Evolutionary conservation across 2,113 vertebrate species (phyloP).

Genomic region (Diglossa brunneiventris): DNA sequence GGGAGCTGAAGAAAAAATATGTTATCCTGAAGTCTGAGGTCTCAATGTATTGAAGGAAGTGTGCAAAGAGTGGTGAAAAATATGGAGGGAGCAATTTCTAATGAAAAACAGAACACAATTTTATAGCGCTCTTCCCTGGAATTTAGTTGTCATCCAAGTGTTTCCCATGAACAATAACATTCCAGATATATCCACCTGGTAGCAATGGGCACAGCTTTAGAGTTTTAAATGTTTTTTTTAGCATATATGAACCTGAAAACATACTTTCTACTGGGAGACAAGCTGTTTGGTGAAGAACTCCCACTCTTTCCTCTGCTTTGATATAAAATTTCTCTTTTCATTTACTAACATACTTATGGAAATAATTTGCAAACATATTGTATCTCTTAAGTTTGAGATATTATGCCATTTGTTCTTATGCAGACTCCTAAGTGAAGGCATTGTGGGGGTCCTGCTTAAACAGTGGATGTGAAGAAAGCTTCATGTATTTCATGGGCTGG

Average conservation of each 20-base stretch:
- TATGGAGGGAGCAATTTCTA: neutral
- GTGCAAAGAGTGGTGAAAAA: neutral
- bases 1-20: neutral
- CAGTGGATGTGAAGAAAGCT: conserved; percentile 28
- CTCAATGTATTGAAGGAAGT: neutral
- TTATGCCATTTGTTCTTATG: conserved; percentile 31
- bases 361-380: conserved; percentile 61
- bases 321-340: neutral
- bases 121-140: neutral
- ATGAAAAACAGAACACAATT: conserved; percentile 15
- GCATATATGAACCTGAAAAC: neutral
- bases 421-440: neutral
- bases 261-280: conserved; percentile 26
- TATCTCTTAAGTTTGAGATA: conserved; percentile 45
- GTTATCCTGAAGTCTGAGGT: neutral
- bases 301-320: conserved; percentile 56
- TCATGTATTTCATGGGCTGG: neutral
- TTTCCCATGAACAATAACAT: neutral
- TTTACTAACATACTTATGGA: conserved; percentile 43
- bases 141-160: conserved; percentile 17
- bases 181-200: neutral
- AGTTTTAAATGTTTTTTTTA: neutral
- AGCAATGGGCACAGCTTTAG: neutral
- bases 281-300: conserved; percentile 31
- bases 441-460: conserved; percentile 46